Percentiles rank a stretch among this genome's conserved stretches.
These are phyloP conservation scores for Eudasyphora cyanicolor DNA, from an alignment of 2,888 invertebrate species.

Conservation along the genomic window DNA sequence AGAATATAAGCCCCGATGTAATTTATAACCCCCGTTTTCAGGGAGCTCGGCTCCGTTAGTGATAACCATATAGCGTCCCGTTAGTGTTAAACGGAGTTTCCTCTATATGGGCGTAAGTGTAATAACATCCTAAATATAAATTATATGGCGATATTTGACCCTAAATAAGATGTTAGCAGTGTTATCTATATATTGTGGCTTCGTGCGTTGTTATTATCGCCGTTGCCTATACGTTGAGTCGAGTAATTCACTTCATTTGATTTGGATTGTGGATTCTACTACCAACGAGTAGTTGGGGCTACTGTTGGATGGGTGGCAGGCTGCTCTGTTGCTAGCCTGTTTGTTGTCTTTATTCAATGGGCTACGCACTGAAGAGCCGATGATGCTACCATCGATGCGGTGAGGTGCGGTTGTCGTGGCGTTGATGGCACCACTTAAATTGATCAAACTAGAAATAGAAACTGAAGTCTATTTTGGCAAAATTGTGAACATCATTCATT, in stretches of 20 bases:
- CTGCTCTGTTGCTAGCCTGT: neutral
- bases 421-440: constrained; percentile 36
- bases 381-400: neutral
- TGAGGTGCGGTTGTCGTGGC: neutral
- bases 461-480: constrained; percentile 40
- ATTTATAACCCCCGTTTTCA: too few relatives aligned
- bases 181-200: neutral
- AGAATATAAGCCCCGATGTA: too few relatives aligned
- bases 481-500: constrained; percentile 44
- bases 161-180: constrained; percentile 29
- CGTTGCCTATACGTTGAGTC: constrained; percentile 16
- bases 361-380: constrained; percentile 26
- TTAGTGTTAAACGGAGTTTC: too few relatives aligned
- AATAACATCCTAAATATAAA: too few relatives aligned
- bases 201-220: constrained; percentile 29
- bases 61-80: too few relatives aligned
- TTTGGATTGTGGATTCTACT: constrained; percentile 12
- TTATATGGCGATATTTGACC: too few relatives aligned
- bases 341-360: constrained; percentile 35
- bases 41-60: too few relatives aligned
- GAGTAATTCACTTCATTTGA: constrained; percentile 13
- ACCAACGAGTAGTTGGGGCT: neutral
- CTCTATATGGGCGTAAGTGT: too few relatives aligned
- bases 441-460: constrained; percentile 49
- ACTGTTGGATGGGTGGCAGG: neutral